Evolutionary conservation across 2,113 vertebrate genomes (phyloP).

Genomic region (Eptesicus fuscus): DNA sequence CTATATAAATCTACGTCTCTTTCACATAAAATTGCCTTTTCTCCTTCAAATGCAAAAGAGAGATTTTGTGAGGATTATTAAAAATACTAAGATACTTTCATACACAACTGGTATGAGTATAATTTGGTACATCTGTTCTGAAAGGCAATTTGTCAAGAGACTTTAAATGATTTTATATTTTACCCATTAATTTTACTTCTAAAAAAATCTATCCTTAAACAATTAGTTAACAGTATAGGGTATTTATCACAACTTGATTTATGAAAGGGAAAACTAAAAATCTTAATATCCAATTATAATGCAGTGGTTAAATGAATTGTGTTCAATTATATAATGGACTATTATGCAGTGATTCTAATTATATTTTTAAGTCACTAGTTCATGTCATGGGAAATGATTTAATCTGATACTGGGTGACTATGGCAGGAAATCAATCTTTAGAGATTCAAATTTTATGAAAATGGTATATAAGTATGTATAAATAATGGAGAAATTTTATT

Average conservation of each 20-base stretch:
- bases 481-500: background rate
- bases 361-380: background rate
- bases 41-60: background rate
- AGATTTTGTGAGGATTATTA: background rate
- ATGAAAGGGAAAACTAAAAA: constrained; percentile 19
- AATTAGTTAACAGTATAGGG: background rate
- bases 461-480: background rate
- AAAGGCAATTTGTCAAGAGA: background rate
- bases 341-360: background rate
- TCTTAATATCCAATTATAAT: background rate
- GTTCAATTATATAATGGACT: background rate
- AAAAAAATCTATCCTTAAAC: background rate
- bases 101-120: background rate
- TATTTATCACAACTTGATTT: constrained; percentile 23
- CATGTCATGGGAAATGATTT: background rate
- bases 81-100: background rate
- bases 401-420: background rate
- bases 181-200: background rate
- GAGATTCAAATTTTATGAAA: constrained; percentile 16
- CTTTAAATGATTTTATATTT: constrained; percentile 24
- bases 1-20: background rate
- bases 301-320: background rate
- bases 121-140: background rate
- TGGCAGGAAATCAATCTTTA: background rate
- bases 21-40: background rate